Evolutionary conservation across 2,888 invertebrate genomes (phyloP).

Genomic region (Drosophila quinaria): DNA sequence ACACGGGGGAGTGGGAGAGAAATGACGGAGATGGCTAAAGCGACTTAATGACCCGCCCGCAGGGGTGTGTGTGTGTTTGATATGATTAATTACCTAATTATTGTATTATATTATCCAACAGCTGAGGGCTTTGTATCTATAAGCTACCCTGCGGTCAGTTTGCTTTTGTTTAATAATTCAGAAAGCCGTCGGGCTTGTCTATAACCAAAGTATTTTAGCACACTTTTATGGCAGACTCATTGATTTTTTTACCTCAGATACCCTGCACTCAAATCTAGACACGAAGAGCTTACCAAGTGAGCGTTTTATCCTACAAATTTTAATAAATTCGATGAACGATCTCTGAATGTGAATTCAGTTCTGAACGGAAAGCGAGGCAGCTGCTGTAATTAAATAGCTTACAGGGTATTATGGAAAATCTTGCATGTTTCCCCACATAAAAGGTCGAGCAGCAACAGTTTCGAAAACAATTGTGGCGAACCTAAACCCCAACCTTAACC

Average conservation of each 20-base stretch:
- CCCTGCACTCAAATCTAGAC: not conserved
- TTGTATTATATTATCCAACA: slow-evolving; percentile 59
- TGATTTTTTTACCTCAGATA: slow-evolving; percentile 30
- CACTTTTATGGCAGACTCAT: slow-evolving; percentile 10
- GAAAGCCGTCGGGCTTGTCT: slow-evolving; percentile 1
- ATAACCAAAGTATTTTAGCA: slow-evolving; percentile 6
- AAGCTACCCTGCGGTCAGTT: slow-evolving; percentile 47
- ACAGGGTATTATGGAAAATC: slow-evolving; percentile 6
- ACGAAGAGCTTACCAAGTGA: not conserved
- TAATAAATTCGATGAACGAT: not conserved
- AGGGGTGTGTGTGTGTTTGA: slow-evolving; percentile 44
- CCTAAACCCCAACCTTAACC: not conserved
- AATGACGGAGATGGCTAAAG: not conserved
- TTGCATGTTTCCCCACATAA: slow-evolving; percentile 9
- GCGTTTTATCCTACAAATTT: not conserved
- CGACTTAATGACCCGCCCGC: slow-evolving; percentile 63
- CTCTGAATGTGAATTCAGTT: no score
- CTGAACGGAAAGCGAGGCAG: not conserved
- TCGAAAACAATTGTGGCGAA: slow-evolving; percentile 38
- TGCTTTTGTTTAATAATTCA: slow-evolving; percentile 61
- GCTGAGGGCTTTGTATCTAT: slow-evolving; percentile 54
- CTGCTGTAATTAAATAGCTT: not conserved
- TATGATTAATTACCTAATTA: slow-evolving; percentile 75
- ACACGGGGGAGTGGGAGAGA: not conserved
- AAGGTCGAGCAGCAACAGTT: slow-evolving; percentile 60